Percentiles rank a stretch among this genome's conserved stretches.
phyloP scores from a whole-genome alignment of 2,113 vertebrate species.

The Lethenteron camtschaticum region DNA sequence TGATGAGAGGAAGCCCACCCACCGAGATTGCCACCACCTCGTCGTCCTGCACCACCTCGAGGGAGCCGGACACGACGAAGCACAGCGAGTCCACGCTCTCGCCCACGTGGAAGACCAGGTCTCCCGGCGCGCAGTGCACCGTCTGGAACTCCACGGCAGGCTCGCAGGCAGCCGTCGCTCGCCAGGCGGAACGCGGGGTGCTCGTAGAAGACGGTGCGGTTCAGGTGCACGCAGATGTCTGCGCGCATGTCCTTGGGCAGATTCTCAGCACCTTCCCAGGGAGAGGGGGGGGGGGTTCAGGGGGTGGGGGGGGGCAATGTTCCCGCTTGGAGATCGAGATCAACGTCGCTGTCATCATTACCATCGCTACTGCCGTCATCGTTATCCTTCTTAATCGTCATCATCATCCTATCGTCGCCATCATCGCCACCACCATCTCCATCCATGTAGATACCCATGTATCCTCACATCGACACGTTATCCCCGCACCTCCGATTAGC shows the following conservation, averaged over 20 bases:
- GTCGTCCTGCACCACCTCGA: conserved; percentile 3
- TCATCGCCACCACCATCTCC: too few relatives aligned
- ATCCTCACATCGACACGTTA: too few relatives aligned
- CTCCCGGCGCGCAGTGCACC: neutral
- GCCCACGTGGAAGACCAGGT: conserved; percentile 2
- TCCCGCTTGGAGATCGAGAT: too few relatives aligned
- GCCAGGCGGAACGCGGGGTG: conserved; percentile 5
- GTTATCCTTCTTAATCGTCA: too few relatives aligned
- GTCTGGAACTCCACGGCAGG: neutral
- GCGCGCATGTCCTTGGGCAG: conserved; percentile 79
- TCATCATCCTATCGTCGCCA: too few relatives aligned
- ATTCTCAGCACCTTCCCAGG: conserved; percentile 27
- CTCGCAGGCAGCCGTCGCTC: neutral
- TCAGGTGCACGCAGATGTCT: conserved; percentile 5
- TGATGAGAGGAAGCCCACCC: neutral
- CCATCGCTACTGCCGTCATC: too few relatives aligned
- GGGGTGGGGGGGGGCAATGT: too few relatives aligned
- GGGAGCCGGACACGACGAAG: conserved; percentile 4
- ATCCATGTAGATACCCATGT: too few relatives aligned
- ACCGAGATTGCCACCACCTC: conserved; percentile 6
- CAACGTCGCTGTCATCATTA: too few relatives aligned
- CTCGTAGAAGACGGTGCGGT: conserved; percentile 5
- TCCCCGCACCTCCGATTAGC: too few relatives aligned
- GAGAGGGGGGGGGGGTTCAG: too few relatives aligned
- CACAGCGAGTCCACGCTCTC: neutral